Evolutionary conservation across 2,797 vertebrate genomes (phyloP), one percentile per base, ranked within the genome.

Genomic region (Xyrichtys novacula): DNA sequence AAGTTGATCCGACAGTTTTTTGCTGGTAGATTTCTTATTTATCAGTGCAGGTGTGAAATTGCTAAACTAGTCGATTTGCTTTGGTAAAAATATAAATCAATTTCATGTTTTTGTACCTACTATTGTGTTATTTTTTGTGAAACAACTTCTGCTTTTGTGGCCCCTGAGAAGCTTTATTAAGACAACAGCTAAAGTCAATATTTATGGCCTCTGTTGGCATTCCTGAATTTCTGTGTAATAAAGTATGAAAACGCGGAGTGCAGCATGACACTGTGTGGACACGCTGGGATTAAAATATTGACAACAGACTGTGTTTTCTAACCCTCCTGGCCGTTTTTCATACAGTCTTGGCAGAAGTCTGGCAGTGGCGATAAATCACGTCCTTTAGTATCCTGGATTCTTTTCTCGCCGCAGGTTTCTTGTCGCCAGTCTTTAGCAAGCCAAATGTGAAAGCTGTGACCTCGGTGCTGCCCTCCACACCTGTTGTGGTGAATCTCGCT

Each of bases 361-460:
- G 92, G 90, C 92, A 94, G 86, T 83, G 44, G 86, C 67, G 69
- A 93, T 95, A 93, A 94, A 94, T 95, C 91, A 93, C 60, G 19
- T 55, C 74, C 80, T 87, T 84, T 92, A 92, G 89, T 92, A 85
- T 90, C 85, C 85, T 88, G 91, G 87, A 89, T 88, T 89, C 80
- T 89, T 85, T 91, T 85, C 84, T 87, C 74, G 84, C 89, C 59
- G 85, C 87, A 88, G 85, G 81, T 88, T 91, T 91, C 82, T 87
- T 86, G 89, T 91, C 89, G 89, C 89, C 91, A 92, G 93, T 94
- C 90, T 93, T 95, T 93, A 94, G 91, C 91, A 89, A 92, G 90
- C 86, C 91, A 89, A 93, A 94, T 92, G 85, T 91, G 87, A 93
- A 92, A 89, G 86, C 86, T 68, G 49, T 91, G 91, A 94, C 92